These are phyloP conservation scores for Gasteruption jaculator DNA, from an alignment of 2,888 invertebrate genomes.

Conservation along the genomic window DNA sequence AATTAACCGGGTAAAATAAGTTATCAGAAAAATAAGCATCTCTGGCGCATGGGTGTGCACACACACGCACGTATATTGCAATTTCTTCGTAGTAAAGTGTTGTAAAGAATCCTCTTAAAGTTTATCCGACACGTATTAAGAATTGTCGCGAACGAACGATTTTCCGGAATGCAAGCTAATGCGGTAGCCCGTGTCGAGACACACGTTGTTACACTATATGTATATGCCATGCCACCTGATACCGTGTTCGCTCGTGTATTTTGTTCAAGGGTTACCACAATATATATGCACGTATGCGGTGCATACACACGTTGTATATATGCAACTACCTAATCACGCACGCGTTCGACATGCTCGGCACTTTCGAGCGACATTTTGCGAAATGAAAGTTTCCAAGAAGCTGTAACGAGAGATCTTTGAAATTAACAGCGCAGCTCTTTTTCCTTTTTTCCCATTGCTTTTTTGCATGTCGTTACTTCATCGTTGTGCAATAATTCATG, in stretches of 20 bases:
- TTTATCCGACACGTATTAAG: constrained; percentile 1
- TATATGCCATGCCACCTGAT: constrained; percentile 28
- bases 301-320: constrained; percentile 9
- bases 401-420: constrained; percentile 32
- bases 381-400: constrained; percentile 38
- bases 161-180: constrained; percentile 41
- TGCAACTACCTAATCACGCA: constrained; percentile 14
- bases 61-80: too few species aligned
- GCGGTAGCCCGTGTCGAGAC: constrained; percentile 30
- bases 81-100: too few species aligned
- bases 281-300: constrained; percentile 6
- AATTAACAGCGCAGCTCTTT: too few species aligned
- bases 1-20: too few species aligned
- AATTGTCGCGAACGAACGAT: constrained; percentile 25
- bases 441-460: too few species aligned
- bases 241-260: constrained; percentile 26
- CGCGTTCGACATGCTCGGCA: constrained; percentile 14
- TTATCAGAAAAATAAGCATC: too few species aligned
- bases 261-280: constrained; percentile 2
- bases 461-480: too few species aligned
- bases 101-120: too few species aligned
- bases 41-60: too few species aligned
- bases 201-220: constrained; percentile 19
- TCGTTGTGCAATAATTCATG: too few species aligned
- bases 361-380: constrained; percentile 28